These are phyloP conservation scores for Gymnothorax javanicus DNA, from an alignment of 2,797 vertebrate genomes.

Conservation along the genomic window DNA sequence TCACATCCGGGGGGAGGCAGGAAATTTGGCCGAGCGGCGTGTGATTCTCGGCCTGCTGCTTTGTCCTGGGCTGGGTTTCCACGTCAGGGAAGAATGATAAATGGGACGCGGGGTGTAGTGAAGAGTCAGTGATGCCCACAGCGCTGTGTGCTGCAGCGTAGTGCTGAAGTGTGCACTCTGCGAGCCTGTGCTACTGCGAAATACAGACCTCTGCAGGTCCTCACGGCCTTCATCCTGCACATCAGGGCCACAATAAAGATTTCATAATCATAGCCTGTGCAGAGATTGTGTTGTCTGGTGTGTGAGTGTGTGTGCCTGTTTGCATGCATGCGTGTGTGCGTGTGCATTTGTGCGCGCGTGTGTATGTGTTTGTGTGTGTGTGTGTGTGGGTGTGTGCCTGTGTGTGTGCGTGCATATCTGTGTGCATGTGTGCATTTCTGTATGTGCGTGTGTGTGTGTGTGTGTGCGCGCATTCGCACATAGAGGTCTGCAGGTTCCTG, in stretches of 20 bases:
- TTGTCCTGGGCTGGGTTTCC: background rate
- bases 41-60: slow-evolving; percentile 36
- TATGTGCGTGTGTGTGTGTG: background rate
- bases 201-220: background rate
- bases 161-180: background rate
- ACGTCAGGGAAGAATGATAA: background rate
- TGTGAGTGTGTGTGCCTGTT: background rate
- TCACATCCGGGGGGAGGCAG: slow-evolving; percentile 55
- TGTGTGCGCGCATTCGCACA: background rate
- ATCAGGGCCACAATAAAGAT: background rate
- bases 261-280: too few relatives aligned
- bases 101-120: background rate
- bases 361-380: background rate
- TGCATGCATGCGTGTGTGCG: background rate
- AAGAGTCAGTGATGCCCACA: background rate
- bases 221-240: background rate
- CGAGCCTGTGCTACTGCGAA: background rate
- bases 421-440: background rate
- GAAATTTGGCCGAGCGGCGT: slow-evolving; percentile 58
- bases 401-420: background rate
- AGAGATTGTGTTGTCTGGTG: background rate
- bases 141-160: background rate
- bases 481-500: too few relatives aligned
- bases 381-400: background rate
- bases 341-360: background rate